Conservation (phyloP, 2,797 vertebrate genomes). For the Spinibarbus caldwelli region DNA sequence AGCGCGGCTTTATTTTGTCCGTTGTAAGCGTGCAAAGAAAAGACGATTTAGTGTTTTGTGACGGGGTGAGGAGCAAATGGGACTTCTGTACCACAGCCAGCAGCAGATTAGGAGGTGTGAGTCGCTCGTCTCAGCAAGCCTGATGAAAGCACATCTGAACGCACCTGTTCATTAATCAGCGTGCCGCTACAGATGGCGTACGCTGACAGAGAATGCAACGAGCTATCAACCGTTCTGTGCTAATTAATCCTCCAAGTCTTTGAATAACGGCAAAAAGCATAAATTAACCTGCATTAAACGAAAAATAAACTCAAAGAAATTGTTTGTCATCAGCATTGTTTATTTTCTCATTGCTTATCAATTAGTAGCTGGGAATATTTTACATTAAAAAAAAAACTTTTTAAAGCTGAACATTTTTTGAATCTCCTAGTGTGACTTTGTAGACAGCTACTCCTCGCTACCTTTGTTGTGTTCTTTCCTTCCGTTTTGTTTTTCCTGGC, state of each 20-base stretch:
- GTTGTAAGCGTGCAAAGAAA: constrained; percentile 4
- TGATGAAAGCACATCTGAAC: constrained; percentile 69
- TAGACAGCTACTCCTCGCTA: constrained; percentile 8
- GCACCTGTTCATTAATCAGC: constrained; percentile 79
- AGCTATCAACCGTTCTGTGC: constrained; percentile 68
- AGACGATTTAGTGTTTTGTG: constrained; percentile 38
- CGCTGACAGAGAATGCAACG: constrained; percentile 72
- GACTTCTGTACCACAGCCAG: constrained; percentile 45
- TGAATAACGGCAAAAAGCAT: constrained; percentile 68
- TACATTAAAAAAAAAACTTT: constrained; percentile 30
- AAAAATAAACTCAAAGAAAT: constrained; percentile 61
- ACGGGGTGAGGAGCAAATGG: constrained; percentile 22
- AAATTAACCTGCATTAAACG: constrained; percentile 66
- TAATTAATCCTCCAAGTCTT: constrained; percentile 76
- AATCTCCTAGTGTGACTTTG: constrained; percentile 14
- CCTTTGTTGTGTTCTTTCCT: constrained; percentile 21
- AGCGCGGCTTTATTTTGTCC: not conserved
- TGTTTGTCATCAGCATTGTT: constrained; percentile 49
- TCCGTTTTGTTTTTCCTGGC: constrained; percentile 1
- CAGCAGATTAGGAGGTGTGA: constrained; percentile 52
- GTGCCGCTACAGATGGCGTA: constrained; percentile 73
- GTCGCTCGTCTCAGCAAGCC: constrained; percentile 65
- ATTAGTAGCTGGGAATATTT: constrained; percentile 39
- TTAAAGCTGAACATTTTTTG: not conserved
- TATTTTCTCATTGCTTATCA: constrained; percentile 49